Conservation (phyloP, 2,888 invertebrate species). For the Mesochorus sp. region DNA sequence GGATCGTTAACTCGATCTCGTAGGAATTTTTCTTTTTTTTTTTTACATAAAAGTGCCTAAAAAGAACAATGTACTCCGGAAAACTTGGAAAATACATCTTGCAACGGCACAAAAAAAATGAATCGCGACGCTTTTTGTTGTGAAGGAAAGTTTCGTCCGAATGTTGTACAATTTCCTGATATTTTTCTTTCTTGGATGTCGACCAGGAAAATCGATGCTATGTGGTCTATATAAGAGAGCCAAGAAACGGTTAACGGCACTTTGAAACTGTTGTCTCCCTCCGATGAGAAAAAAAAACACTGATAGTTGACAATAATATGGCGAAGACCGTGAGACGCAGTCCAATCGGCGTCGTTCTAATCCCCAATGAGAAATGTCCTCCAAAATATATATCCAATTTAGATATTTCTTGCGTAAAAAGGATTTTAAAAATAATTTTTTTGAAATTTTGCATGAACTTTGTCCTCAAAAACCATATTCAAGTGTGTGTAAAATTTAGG, state of each 20-base stretch:
- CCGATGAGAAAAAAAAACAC: not conserved
- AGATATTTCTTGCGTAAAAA: too few species aligned
- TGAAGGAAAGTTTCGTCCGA: too few species aligned
- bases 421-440: too few species aligned
- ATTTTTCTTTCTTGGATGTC: not conserved
- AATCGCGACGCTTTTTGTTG: too few species aligned
- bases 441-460: too few species aligned
- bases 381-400: not conserved
- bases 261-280: not conserved
- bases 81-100: too few species aligned
- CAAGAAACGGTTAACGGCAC: not conserved
- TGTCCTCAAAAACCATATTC: too few species aligned
- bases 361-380: not conserved
- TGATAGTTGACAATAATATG: not conserved
- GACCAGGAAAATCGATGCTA: not conserved
- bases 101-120: too few species aligned
- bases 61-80: too few species aligned
- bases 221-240: too few species aligned
- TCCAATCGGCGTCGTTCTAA: not conserved
- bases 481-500: too few species aligned
- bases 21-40: constrained; percentile 1
- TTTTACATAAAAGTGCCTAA: too few species aligned
- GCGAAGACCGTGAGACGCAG: not conserved
- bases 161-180: not conserved
- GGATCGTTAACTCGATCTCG: constrained; percentile 14